Evolutionary conservation across 2,113 vertebrate species (phyloP), one percentile per base, ranked within the genome.

Genomic region (Antechinus stuartii): DNA sequence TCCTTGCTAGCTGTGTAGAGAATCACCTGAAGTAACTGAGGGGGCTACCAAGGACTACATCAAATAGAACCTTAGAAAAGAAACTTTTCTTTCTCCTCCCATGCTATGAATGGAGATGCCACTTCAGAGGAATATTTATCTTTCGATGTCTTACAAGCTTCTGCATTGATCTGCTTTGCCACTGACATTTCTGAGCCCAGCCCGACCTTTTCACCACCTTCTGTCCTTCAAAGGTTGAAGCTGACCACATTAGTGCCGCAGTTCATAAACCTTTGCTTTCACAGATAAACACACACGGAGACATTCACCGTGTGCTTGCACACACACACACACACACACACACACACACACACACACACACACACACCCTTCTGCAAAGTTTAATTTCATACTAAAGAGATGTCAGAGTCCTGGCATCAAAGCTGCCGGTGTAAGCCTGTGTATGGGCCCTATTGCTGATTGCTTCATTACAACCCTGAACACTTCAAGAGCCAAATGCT

Each of bases 401-500:
- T 56, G 93, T 93, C 52, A 50, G 93, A 94, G 93, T 89, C 97
- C 97, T 96, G 95, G 94, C 96, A 76, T 95, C 95, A 94, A 93
- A 95, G 55, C 97, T 97, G 57, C 0, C 7, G 95, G 97, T 53
- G 55, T 96, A 96, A 96, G 96, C 97, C 96, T 97, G 96, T 96
- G 94, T 55, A 92, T 96, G 96, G 98, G 95, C 96, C 94, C 54
- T 96, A 96, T 90, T 95, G 96, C 98, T 98, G 98, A 98, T 98
- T 97, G 94, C 97, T 98, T 98, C 98, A 98, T 97, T 98, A 98
- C 97, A 98, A 97, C 93, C 94, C 97, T 96, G 95, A 95, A 97
- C 84, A 93, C 97, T 98, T 98, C 97, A 96, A 96, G 97, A 98
- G 97, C 97, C 98, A 98, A 98, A 98, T 97, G 97, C 98, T 99